These are phyloP conservation scores for Mirounga angustirostris DNA, from an alignment of 2,113 vertebrate genomes.

Conservation along the genomic window DNA sequence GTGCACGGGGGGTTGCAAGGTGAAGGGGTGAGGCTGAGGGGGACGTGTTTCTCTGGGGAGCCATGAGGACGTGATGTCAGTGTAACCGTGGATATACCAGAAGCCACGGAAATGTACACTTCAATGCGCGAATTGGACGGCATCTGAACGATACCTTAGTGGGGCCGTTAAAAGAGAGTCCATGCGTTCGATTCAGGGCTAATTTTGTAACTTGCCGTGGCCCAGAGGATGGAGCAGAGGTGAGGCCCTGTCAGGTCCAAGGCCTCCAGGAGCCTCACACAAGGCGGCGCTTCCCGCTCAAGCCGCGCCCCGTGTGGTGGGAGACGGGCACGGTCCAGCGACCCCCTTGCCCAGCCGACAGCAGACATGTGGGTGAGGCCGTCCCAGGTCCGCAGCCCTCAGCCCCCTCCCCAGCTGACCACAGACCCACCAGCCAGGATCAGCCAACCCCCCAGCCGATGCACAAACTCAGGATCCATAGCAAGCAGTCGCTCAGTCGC, in stretches of 20 bases:
- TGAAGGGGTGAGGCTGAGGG: background rate
- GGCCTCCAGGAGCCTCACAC: background rate
- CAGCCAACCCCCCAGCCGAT: fast-evolving
- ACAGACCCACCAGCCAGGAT: background rate
- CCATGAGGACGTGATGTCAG: fast-evolving
- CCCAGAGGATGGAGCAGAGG: background rate
- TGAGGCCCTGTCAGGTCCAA: too few species aligned
- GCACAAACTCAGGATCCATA: background rate
- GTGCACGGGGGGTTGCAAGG: fast-evolving
- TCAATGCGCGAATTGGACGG: background rate
- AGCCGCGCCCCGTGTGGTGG: background rate
- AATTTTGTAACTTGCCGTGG: background rate
- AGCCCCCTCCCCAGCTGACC: background rate
- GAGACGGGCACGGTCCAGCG: background rate
- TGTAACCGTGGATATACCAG: background rate
- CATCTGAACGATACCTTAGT: background rate
- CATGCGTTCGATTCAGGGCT: background rate
- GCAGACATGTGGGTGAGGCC: background rate
- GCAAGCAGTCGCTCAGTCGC: background rate
- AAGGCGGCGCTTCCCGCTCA: fast-evolving
- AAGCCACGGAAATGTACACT: fast-evolving
- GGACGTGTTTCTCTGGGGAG: background rate
- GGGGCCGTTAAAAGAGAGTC: background rate
- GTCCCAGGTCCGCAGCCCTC: fast-evolving
- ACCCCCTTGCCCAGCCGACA: background rate